Base-by-base conservation (phyloP, 1,140 invertebrate species). In the Ericerus pela region DNA sequence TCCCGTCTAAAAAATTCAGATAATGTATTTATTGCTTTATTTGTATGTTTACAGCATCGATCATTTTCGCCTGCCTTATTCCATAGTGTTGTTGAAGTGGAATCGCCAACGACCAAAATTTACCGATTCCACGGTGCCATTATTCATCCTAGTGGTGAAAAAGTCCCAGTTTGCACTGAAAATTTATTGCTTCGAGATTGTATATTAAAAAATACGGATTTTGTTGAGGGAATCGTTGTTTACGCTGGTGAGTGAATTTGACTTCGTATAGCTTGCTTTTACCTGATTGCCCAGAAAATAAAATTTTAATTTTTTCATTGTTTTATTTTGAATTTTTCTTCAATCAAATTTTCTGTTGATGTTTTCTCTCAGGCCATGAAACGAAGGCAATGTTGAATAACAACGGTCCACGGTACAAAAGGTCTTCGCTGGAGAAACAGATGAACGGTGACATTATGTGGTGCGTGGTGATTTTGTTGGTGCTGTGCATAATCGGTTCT, bases 301-400 rank as follows among this genome's bases (percentile, higher is more conserved):
- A n/a, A n/a, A n/a, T n/a, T n/a, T n/a, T n/a, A n/a, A n/a, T n/a
- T n/a, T n/a, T n/a, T n/a, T n/a, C n/a, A n/a, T n/a, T n/a, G n/a
- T n/a, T n/a, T n/a, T n/a, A n/a, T n/a, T n/a, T 8, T 24, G 24
- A 14, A 51, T 56, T 38, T n/a, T 54, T 30, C 18, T 36, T 36
- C 24, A 27, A 18, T 30, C 14, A 10, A 10, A 16, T 59, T 14
- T 52, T 59, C 31, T 53, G 24, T 5, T 53, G 37, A 30, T 56
- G 55, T 56, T 60, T 18, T 55, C 58, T 67, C 66, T 28, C 62
- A 84, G 87, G 93, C 61, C 90, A 93, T 70, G 93, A 98, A 74
- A 96, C 93, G 1, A 98, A 97, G 73, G 90, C 93, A 1, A 93
- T 97, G 88, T 77, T 97, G 18, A 97, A 96, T 70, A 97, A 96